Evolutionary conservation across 1,140 invertebrate species (phyloP).

Genomic region (Conus ventricosus): DNA sequence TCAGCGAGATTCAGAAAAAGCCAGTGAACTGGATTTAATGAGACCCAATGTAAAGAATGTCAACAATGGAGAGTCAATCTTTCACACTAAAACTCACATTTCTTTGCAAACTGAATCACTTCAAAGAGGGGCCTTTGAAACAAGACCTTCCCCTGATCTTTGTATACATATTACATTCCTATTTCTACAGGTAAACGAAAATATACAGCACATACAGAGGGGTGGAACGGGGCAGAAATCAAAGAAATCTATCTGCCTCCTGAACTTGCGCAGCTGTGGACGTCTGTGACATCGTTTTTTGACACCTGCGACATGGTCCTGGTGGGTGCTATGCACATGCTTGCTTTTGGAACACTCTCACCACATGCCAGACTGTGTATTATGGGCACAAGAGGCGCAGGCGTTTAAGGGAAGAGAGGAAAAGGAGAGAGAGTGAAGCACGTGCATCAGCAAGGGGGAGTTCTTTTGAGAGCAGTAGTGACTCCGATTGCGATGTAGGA

Average conservation of each 20-base stretch:
- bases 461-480: background rate
- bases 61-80: too few species aligned
- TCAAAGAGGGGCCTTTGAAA: too few species aligned
- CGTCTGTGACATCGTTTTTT: slow-evolving; percentile 26
- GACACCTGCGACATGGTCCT: slow-evolving; percentile 25
- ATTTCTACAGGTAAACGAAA: slow-evolving; percentile 3
- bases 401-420: slow-evolving; percentile 7
- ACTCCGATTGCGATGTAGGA: background rate
- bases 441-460: background rate
- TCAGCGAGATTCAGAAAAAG: too few species aligned
- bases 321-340: slow-evolving; percentile 24
- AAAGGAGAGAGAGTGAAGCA: background rate
- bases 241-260: slow-evolving; percentile 2
- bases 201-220: slow-evolving; percentile 9
- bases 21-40: too few species aligned
- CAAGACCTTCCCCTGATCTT: too few species aligned
- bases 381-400: slow-evolving; percentile 12
- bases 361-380: slow-evolving; percentile 23
- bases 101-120: too few species aligned
- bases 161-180: too few species aligned
- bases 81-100: too few species aligned
- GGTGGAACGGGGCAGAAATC: slow-evolving; percentile 13
- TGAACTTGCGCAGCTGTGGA: slow-evolving; percentile 17
- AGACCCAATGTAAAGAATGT: too few species aligned
- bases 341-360: slow-evolving; percentile 26